Evolutionary conservation across 1,140 invertebrate species (phyloP).

Genomic region (Glossosoma conforme): DNA sequence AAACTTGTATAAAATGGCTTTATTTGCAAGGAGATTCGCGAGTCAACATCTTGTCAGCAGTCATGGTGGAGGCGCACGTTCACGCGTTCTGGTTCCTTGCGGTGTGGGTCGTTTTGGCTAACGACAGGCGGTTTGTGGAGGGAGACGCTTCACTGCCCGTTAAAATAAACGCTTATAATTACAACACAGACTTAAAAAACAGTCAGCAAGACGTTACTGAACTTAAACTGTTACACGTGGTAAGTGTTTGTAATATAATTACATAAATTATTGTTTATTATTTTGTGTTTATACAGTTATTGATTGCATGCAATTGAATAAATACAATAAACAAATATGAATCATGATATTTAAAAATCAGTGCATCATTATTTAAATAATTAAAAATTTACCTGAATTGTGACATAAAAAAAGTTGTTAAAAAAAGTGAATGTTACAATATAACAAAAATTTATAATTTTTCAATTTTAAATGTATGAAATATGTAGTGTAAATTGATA

Average conservation of each 20-base stretch:
- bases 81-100: constrained; percentile 4
- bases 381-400: no score
- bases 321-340: no score
- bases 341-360: no score
- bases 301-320: no score
- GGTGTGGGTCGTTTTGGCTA: constrained; percentile 10
- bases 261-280: not conserved
- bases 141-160: constrained; percentile 4
- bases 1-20: constrained; percentile 17
- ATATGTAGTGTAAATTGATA: no score
- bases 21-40: constrained; percentile 9
- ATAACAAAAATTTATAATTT: no score
- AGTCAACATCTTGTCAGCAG: constrained; percentile 12
- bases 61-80: constrained; percentile 15
- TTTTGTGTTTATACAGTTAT: no score
- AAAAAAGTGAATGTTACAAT: no score
- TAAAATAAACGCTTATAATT: not conserved
- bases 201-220: constrained; percentile 9
- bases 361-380: no score
- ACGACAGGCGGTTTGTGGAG: constrained; percentile 1
- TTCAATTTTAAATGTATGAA: no score
- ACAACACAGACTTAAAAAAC: not conserved
- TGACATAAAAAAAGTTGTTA: no score
- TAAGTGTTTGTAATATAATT: constrained; percentile 23
- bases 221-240: constrained; percentile 34